Conservation (phyloP, 2,113 vertebrate species). For the Coturnix japonica region DNA sequence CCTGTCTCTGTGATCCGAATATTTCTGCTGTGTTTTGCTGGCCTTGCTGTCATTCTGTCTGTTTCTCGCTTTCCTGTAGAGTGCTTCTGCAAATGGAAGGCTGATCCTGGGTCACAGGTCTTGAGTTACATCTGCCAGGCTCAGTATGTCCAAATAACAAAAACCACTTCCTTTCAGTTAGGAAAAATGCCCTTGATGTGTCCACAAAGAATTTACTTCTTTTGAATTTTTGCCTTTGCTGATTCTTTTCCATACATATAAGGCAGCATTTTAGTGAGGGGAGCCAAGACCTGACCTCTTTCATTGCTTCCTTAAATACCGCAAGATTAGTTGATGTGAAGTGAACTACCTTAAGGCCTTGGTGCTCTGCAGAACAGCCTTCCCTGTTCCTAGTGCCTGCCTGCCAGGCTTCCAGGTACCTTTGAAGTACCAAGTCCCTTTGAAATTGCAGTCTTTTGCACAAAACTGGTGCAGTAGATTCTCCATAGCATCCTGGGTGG, state of each 20-base stretch:
- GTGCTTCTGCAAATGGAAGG: not conserved
- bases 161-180: not conserved
- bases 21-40: not conserved
- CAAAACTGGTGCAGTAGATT: not conserved
- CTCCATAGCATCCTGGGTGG: not conserved
- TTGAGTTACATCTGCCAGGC: not conserved
- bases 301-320: slow-evolving; percentile 2
- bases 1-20: not conserved
- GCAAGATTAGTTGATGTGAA: not conserved
- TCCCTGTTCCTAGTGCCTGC: not conserved
- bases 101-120: not conserved
- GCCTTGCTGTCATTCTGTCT: not conserved
- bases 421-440: not conserved
- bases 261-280: not conserved
- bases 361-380: not conserved
- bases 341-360: not conserved
- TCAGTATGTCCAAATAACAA: not conserved
- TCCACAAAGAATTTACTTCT: not conserved
- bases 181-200: not conserved
- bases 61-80: not conserved
- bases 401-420: not conserved
- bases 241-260: not conserved
- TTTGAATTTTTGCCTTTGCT: accelerated
- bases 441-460: not conserved
- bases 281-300: not conserved